Evolutionary conservation across 1,140 invertebrate species (phyloP).

Genomic region (Magallana ariakensis): DNA sequence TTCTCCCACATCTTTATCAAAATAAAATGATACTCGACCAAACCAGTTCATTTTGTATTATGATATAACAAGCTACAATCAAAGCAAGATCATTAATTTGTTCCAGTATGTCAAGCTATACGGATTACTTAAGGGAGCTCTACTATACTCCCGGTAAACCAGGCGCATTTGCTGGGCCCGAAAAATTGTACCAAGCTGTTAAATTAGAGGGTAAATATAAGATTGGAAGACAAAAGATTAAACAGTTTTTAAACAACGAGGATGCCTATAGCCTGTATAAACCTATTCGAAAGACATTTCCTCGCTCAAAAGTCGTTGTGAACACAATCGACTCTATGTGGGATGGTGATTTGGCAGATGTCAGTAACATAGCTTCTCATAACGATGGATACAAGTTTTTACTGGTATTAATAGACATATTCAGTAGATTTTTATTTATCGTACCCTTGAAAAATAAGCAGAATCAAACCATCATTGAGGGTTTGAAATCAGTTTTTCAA

Average conservation of each 20-base stretch:
- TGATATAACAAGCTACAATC: not conserved
- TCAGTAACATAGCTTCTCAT: slow-evolving; percentile 13
- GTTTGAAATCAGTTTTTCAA: slow-evolving; percentile 15
- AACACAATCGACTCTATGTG: slow-evolving; percentile 43
- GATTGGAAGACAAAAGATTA: too few relatives aligned
- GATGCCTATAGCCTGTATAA: slow-evolving; percentile 40
- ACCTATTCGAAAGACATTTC: slow-evolving; percentile 24
- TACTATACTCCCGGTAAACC: slow-evolving; percentile 45
- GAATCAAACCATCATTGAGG: slow-evolving; percentile 31
- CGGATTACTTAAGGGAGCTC: slow-evolving; percentile 24
- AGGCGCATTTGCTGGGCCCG: slow-evolving; percentile 44
- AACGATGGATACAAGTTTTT: slow-evolving; percentile 41
- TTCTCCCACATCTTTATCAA: not conserved
- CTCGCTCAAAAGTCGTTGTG: slow-evolving; percentile 33
- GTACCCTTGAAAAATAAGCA: slow-evolving; percentile 39
- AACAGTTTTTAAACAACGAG: too few relatives aligned
- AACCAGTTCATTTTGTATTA: not conserved
- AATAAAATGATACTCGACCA: not conserved
- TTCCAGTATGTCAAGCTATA: slow-evolving; percentile 26
- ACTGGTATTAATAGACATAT: slow-evolving; percentile 48
- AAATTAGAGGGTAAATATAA: too few relatives aligned
- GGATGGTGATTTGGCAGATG: slow-evolving; percentile 44
- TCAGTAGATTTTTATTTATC: slow-evolving; percentile 40
- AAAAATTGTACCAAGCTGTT: too few relatives aligned
- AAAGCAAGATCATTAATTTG: not conserved